Base-by-base conservation (phyloP, 2,113 vertebrate species). In the Callopanchax toddi region DNA sequence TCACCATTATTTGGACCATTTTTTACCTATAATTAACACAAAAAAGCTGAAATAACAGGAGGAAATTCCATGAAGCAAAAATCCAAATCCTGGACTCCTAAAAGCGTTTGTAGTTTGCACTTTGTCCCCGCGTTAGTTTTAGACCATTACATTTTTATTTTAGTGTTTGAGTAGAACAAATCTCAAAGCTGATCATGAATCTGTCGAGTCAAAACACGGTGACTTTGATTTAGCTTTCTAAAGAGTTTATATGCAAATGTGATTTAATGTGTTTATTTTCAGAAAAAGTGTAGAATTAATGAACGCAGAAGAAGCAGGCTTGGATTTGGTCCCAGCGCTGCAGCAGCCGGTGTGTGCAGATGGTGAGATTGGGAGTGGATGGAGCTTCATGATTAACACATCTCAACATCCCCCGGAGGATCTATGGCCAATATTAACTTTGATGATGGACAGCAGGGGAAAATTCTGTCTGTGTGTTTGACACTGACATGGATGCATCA, bases 301-400 rank as follows among this genome's bases (percentile, higher is more conserved):
- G 22, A 17, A 51, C 17, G 10, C 21, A 60, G 68, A 44, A 32
- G 36, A 39, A 74, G 54, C 39, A 48, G 64, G n/a, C n/a, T n/a
- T 65, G 51, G 67, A 61, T 71, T 78, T 45, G 32, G 52, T 66
- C 67, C 45, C 67, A 49, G 42, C 20, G 72, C 34, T 54, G 79
- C 59, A 82, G 83, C 88, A 92, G 88, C 86, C 57, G 84, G 86
- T 29, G 65, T 36, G 64, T 87, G 65, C 91, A 92, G 91, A 91
- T 92, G 91, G 91, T 46, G 6, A 45, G 82, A 57, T 72, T 71
- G 49, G 54, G 75, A 76, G 73, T 67, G 80, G 83, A 90, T 87
- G 84, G 82, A 91, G 84, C 84, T 86, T 72, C 4, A 17, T 76
- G 87, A 88, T 87, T 78, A 86, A 86, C 75, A 83, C 79, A 37